Evolutionary conservation across 2,888 invertebrate genomes (phyloP), one percentile per base, ranked within the genome.

Genomic region (Pterobdella sp.): DNA sequence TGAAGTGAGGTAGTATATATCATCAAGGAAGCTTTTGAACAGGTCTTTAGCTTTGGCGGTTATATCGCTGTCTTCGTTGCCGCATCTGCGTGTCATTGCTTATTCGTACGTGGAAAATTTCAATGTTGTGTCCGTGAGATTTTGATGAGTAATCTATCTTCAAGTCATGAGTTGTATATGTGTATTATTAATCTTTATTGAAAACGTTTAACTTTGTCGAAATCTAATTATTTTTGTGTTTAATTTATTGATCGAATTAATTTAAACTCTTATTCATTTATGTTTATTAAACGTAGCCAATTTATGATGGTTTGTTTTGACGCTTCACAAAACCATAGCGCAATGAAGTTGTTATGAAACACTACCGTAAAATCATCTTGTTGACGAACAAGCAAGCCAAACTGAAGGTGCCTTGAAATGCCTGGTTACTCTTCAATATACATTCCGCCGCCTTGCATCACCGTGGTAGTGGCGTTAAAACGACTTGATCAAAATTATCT

Each of bases 341-440:
- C 7, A 7, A 42, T 14, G 18, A 42, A 42, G 42, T 14, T 42
- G 18, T 14, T 18, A 42, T 42, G 42, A 18, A 42, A 22, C 3
- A 22, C 60, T 22, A 56, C 60, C 4, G 26, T 14, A n/a, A 14
- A 26, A 56, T 22, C 60, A 56, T 56, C n/a, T 56, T 56, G 60
- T 56, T 56, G 60, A 56, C 60, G n/a, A 56, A 56, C n/a, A 56
- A 7, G n/a, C 60, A 56, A 7, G 60, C 60, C 10, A 56, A 26
- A 56, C n/a, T 26, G 3, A 26, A 18, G 14, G 60, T 56, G n/a
- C 26, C n/a, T 26, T 56, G 60, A 26, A 26, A 56, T n/a, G 4
- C 60, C n/a, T 56, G 60, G n/a, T 56, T 56, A n/a, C 60, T 26
- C 26, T n/a, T 56, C 60, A 26, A 22, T 22, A 22, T 7, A 22